Conservation (phyloP, 2,888 invertebrate species). For the Deilephila elpenor region DNA sequence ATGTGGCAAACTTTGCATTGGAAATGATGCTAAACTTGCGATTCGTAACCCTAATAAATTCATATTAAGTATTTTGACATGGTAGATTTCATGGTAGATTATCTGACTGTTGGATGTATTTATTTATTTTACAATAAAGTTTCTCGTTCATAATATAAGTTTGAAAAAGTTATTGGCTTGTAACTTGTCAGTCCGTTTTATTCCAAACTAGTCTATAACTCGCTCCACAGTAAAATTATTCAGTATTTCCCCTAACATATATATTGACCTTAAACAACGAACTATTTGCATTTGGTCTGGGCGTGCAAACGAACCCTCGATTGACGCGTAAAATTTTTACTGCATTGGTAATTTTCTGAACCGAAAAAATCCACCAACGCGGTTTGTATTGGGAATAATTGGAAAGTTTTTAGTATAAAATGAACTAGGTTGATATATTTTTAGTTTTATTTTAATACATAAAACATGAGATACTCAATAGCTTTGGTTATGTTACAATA, state of each 20-base stretch:
- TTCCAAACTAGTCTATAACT: too few relatives aligned
- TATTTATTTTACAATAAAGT: too few relatives aligned
- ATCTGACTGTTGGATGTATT: too few relatives aligned
- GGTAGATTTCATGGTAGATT: too few relatives aligned
- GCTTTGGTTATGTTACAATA: too few relatives aligned
- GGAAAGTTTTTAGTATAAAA: neutral
- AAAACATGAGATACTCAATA: neutral
- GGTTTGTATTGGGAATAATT: slow-evolving; percentile 14
- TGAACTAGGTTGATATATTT: neutral
- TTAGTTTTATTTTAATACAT: neutral
- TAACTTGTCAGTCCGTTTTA: too few relatives aligned
- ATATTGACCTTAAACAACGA: slow-evolving; percentile 26
- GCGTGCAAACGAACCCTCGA: slow-evolving; percentile 14
- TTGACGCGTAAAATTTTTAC: slow-evolving; percentile 23
- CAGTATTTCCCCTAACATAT: neutral
- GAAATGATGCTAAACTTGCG: too few relatives aligned
- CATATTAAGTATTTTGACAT: too few relatives aligned
- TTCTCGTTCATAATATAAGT: too few relatives aligned
- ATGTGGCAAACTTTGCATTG: slow-evolving; percentile 1
- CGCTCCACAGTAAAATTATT: neutral
- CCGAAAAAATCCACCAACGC: slow-evolving; percentile 7
- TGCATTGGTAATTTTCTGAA: slow-evolving; percentile 12
- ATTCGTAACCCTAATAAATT: too few relatives aligned
- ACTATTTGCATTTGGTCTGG: slow-evolving; percentile 29
- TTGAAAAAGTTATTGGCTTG: too few relatives aligned